Percentiles rank a stretch among this genome's conserved stretches.
phyloP scores from a whole-genome alignment of 2,113 vertebrate genomes.

The Podarcis cretensis region DNA sequence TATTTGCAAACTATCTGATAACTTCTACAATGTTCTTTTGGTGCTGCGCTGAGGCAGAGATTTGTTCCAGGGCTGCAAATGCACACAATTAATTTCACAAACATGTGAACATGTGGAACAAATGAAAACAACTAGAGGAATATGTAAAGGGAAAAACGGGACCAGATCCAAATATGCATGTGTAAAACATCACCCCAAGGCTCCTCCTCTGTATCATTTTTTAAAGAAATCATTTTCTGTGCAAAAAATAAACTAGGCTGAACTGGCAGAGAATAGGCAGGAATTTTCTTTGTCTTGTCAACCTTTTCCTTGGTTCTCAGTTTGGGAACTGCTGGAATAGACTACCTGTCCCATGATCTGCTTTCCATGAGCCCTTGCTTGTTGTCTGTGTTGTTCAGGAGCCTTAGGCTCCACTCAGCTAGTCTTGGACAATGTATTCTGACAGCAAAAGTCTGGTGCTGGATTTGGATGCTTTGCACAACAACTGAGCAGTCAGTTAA shows the following conservation, averaged over 20 bases:
- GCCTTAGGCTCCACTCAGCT: slow-evolving; percentile 1
- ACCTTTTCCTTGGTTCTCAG: slow-evolving; percentile 4
- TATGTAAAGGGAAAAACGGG: slow-evolving; percentile 79
- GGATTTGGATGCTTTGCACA: background rate
- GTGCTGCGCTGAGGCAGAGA: slow-evolving; percentile 66
- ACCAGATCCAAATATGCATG: slow-evolving; percentile 80
- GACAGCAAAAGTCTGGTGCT: background rate
- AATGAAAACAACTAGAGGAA: slow-evolving; percentile 83
- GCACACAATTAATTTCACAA: slow-evolving; percentile 81
- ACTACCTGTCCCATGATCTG: too few species aligned
- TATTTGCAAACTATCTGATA: slow-evolving; percentile 54
- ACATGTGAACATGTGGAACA: slow-evolving; percentile 81
- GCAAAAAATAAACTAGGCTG: slow-evolving; percentile 75
- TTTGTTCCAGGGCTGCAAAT: slow-evolving; percentile 71
- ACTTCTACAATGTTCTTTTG: slow-evolving; percentile 65
- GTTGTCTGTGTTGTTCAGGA: background rate
- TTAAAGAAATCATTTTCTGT: slow-evolving; percentile 74
- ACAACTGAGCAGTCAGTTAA: background rate
- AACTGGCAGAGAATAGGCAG: slow-evolving; percentile 55
- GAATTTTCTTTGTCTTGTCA: slow-evolving; percentile 16
- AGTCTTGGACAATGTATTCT: background rate
- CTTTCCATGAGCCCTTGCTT: slow-evolving; percentile 16
- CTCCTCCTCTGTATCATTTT: slow-evolving; percentile 80
- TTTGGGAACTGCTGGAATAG: background rate
- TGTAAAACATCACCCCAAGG: slow-evolving; percentile 77